Conservation (phyloP, 2,888 invertebrate species). For the Chromoteleia sp. region DNA sequence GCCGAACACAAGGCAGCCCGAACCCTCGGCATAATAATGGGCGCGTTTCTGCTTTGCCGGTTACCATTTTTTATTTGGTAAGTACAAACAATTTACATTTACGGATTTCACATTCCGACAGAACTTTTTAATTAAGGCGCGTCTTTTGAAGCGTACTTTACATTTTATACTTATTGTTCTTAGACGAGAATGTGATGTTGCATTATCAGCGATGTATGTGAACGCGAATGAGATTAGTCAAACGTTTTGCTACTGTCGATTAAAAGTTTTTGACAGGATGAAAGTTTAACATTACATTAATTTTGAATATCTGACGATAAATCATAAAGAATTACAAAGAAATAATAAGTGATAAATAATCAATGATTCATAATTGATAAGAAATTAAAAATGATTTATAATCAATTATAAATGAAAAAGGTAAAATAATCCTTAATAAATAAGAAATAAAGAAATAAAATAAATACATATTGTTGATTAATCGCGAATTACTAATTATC, state of each 20-base stretch:
- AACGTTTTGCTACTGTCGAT: too few relatives aligned
- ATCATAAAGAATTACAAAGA: too few relatives aligned
- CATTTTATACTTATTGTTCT: slow-evolving; percentile 20
- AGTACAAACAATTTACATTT: slow-evolving; percentile 81
- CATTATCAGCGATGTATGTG: slow-evolving; percentile 32
- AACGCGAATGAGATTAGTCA: slow-evolving; percentile 10
- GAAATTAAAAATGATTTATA: too few relatives aligned
- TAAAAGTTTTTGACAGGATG: background rate
- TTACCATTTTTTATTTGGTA: slow-evolving; percentile 98
- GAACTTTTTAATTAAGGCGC: slow-evolving; percentile 40
- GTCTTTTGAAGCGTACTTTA: slow-evolving; percentile 22
- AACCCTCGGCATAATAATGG: slow-evolving; percentile 98
- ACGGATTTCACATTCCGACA: slow-evolving; percentile 90
- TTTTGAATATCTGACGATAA: too few relatives aligned
- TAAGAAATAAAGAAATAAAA: too few relatives aligned
- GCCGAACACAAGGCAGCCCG: slow-evolving; percentile 97
- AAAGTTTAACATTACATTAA: background rate
- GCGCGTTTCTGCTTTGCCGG: slow-evolving; percentile 97
- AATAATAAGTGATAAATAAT: too few relatives aligned
- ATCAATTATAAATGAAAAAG: too few relatives aligned
- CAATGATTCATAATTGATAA: too few relatives aligned
- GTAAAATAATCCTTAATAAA: too few relatives aligned
- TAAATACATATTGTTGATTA: too few relatives aligned
- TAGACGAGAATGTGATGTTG: slow-evolving; percentile 12
- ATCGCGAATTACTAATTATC: too few relatives aligned